Base-by-base conservation (phyloP, 2,888 invertebrate species). In the Tyria jacobaeae region DNA sequence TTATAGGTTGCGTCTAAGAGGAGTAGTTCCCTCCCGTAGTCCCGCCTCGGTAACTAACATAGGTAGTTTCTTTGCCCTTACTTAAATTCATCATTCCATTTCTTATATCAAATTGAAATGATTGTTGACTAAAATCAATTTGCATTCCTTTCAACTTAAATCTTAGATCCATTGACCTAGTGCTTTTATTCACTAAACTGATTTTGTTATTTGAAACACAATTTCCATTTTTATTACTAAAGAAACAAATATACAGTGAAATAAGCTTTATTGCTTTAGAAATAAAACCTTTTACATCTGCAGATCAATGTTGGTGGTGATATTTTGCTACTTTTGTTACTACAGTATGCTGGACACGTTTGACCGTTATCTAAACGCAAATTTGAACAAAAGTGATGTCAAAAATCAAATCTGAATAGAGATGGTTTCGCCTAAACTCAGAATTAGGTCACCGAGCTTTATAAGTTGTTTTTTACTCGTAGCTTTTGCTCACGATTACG, bases 311-410 rank as follows among this genome's bases (percentile, higher is more conserved):
- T 49, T 55, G 34, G 50, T 54, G 17, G 24, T 51, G 31, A 27
- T 52, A 57, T 44, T 62, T 73, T 55, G 62, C n/a, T 60, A 27
- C 51, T 70, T 70, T 62, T 52, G 63, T 70, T 63, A 62, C 41
- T 66, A 61, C 15, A 48, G 50, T 53, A 79, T 68, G 57, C 76
- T 64, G 59, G 67, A 44, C 78, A 79, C 76, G 75, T 78, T 62
- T 67, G 77, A 63, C 60, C 60, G 64, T 57, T 57, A 66, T 51
- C 65, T 74, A 68, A 62, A 62, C 60, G 63, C 70, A 70, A 67
- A 72, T 74, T 75, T 52, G 65, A 62, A 70, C 59, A 72, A 69
- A 70, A 50, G 61, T 59, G n/a, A 62, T 62, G 67, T 53, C 60
- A 44, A 64, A 68, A 61, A 15, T 17, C 17, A 21, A 51, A 75